phyloP scores from a whole-genome alignment of 1,140 invertebrate genomes.

The Camponotus vicinus region DNA sequence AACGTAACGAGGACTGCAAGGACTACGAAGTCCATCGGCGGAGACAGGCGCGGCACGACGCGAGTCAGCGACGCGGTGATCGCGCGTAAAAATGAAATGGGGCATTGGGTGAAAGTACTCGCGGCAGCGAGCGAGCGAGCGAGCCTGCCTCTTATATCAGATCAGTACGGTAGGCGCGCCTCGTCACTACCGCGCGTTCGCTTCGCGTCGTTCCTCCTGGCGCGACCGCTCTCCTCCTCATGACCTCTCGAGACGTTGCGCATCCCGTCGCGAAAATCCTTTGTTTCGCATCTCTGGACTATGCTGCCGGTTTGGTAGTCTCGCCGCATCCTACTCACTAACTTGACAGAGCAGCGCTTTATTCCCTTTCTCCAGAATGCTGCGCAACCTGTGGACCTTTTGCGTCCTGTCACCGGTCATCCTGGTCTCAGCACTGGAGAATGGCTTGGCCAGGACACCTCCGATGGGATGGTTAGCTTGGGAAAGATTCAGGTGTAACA shows the following conservation, averaged over 20 bases:
- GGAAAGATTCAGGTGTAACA: constrained; percentile 97
- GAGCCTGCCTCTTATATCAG: constrained; percentile 76
- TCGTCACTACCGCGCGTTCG: constrained; percentile 47
- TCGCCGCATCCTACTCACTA: not conserved
- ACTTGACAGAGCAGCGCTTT: constrained; percentile 28
- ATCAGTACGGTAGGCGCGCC: constrained; percentile 76
- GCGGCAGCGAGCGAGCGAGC: constrained; percentile 58
- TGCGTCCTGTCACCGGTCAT: constrained; percentile 64
- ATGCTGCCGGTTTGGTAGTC: constrained; percentile 56
- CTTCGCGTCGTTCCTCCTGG: constrained; percentile 31
- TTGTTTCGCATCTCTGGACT: constrained; percentile 20
- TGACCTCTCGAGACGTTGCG: constrained; percentile 27
- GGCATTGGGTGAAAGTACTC: constrained; percentile 86
- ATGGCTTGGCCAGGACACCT: constrained; percentile 94
- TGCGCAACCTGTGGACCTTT: constrained; percentile 70
- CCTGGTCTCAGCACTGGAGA: constrained; percentile 88
- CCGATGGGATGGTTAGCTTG: constrained; percentile 97
- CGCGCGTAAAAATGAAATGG: constrained; percentile 85
- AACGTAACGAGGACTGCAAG: constrained; percentile 15
- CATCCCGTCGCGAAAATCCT: constrained; percentile 27
- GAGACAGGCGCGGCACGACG: constrained; percentile 54
- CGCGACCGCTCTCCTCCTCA: constrained; percentile 12
- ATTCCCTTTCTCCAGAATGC: constrained; percentile 72
- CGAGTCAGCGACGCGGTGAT: constrained; percentile 60
- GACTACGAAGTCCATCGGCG: constrained; percentile 19